Conservation (phyloP, 2,888 invertebrate genomes). For the Cheilosia pagana region DNA sequence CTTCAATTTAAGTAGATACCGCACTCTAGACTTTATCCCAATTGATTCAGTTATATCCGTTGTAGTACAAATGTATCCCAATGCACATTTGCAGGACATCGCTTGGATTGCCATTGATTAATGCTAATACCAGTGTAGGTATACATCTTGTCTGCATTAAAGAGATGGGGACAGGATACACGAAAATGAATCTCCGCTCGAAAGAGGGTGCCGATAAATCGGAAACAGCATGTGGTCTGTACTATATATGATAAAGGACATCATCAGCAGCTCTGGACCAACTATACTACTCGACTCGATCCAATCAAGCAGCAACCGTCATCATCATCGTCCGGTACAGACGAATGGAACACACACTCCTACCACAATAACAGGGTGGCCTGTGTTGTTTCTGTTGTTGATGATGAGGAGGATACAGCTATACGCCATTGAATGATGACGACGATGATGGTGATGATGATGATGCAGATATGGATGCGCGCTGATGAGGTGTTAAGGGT, state of each 20-base stretch:
- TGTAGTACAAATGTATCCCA: conserved; percentile 3
- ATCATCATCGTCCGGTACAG: conserved; percentile 51
- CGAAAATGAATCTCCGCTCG: conserved; percentile 56
- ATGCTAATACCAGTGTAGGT: conserved; percentile 59
- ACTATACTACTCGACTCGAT: conserved; percentile 52
- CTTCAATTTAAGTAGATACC: conserved; percentile 23
- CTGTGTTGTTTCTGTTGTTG: conserved; percentile 58
- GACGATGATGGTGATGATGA: conserved; percentile 42
- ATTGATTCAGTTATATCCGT: conserved; percentile 31
- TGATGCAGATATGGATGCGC: conserved; percentile 60
- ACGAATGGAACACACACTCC: conserved; percentile 59
- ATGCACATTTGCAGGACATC: conserved; percentile 40
- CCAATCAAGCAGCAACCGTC: conserved; percentile 72
- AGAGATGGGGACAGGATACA: conserved; percentile 46
- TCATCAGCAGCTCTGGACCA: conserved; percentile 49
- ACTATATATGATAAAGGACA: conserved; percentile 56
- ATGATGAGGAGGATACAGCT: conserved; percentile 46
- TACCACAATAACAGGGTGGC: conserved; percentile 9
- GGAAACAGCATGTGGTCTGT: conserved; percentile 69
- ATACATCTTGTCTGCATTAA: conserved; percentile 51
- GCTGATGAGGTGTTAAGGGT: conserved; percentile 75
- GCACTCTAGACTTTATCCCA: conserved; percentile 38
- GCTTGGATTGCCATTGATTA: conserved; percentile 68
- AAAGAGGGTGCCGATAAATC: conserved; percentile 50
- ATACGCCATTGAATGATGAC: neutral